Conservation (phyloP, 1,140 invertebrate species). For the Philotrypesis tridentata region DNA sequence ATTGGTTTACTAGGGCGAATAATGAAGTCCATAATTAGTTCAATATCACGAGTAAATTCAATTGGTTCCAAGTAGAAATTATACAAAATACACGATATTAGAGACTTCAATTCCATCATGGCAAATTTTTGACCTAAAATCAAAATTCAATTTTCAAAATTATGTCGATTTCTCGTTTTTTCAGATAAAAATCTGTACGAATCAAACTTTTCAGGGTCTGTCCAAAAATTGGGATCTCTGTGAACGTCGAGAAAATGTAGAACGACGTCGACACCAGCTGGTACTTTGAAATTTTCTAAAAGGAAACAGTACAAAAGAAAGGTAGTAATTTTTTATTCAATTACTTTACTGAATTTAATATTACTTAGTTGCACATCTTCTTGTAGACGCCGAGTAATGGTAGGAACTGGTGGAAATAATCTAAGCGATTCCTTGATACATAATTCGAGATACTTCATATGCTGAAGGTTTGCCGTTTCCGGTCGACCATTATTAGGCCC, state of each 20-base stretch:
- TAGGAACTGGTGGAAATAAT: conserved; percentile 77
- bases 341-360: background rate
- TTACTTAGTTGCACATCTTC: conserved; percentile 66
- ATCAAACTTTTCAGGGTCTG: conserved; percentile 83
- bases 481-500: conserved; percentile 50
- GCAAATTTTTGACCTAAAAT: conserved; percentile 59
- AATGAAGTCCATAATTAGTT: conserved; percentile 53
- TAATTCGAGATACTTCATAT: conserved; percentile 75
- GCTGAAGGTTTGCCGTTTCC: conserved; percentile 46
- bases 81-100: conserved; percentile 46
- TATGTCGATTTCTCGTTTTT: conserved; percentile 71
- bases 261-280: conserved; percentile 67
- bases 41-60: conserved; percentile 28
- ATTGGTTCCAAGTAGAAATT: conserved; percentile 53
- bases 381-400: conserved; percentile 71
- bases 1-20: conserved; percentile 55
- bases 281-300: conserved; percentile 63
- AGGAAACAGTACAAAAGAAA: no score
- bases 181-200: conserved; percentile 84
- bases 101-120: conserved; percentile 52
- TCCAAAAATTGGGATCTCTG: conserved; percentile 80
- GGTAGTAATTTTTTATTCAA: background rate
- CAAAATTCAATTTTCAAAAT: conserved; percentile 59
- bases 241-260: conserved; percentile 78
- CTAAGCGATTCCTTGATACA: conserved; percentile 79